Percentiles rank a stretch among this genome's conserved stretches.
phyloP scores from a whole-genome alignment of 2,797 vertebrate genomes.

The Odontamblyopus rebecca region DNA sequence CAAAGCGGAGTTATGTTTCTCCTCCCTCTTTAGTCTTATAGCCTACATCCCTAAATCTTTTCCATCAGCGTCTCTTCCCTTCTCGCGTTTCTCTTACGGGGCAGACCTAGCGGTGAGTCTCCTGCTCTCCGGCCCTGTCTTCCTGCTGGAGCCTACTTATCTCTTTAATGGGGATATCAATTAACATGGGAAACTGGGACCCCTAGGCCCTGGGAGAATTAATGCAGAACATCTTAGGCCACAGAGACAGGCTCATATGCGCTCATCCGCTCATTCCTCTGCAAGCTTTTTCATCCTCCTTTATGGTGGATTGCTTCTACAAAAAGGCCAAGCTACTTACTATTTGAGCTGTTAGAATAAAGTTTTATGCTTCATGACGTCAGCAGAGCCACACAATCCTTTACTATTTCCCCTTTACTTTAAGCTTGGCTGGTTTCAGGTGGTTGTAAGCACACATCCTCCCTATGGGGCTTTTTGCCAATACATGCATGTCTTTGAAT shows the following conservation, averaged over 20 bases:
- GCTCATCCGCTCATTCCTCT: conserved; percentile 34
- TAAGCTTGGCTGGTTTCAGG: background rate
- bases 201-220: conserved; percentile 57
- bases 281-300: conserved; percentile 11
- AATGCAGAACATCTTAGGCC: conserved; percentile 57
- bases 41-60: conserved; percentile 19
- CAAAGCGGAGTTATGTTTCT: conserved; percentile 29
- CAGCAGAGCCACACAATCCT: conserved; percentile 1
- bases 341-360: conserved; percentile 41
- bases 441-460: background rate
- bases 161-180: conserved; percentile 72
- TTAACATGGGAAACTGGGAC: conserved; percentile 66
- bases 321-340: conserved; percentile 25
- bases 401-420: background rate
- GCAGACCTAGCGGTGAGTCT: conserved; percentile 46
- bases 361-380: conserved; percentile 43
- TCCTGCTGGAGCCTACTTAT: conserved; percentile 53
- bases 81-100: conserved; percentile 21
- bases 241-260: conserved; percentile 40
- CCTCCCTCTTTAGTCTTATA: conserved; percentile 12
- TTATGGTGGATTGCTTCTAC: conserved; percentile 25
- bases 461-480: background rate
- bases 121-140: conserved; percentile 46
- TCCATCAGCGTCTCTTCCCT: conserved; percentile 22
- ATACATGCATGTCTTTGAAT: background rate